Conservation (phyloP, 1,140 invertebrate species). For the Zelostemma sp. region DNA sequence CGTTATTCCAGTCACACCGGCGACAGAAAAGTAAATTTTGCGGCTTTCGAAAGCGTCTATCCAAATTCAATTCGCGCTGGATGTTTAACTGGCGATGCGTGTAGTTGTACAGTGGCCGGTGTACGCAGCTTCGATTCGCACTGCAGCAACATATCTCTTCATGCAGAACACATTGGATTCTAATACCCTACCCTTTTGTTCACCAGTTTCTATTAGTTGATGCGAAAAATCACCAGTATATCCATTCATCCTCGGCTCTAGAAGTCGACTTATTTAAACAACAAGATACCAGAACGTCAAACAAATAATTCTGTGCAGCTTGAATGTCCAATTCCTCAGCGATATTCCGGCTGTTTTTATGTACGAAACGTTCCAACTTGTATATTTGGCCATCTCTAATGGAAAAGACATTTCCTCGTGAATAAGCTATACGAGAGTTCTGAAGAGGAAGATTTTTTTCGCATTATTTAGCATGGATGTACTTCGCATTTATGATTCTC, state of each 20-base stretch:
- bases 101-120: slow-evolving; percentile 33
- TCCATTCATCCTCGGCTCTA: slow-evolving; percentile 7
- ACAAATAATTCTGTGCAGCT: too few relatives aligned
- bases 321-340: not conserved
- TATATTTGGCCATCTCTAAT: too few relatives aligned
- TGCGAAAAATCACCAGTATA: slow-evolving; percentile 10
- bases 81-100: slow-evolving; percentile 53
- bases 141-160: slow-evolving; percentile 23
- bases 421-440: too few relatives aligned
- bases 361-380: not conserved
- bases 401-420: too few relatives aligned
- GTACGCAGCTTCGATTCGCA: slow-evolving; percentile 13
- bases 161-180: slow-evolving; percentile 30
- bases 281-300: too few relatives aligned
- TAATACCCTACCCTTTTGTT: slow-evolving; percentile 20
- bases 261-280: not conserved
- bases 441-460: too few relatives aligned
- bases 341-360: not conserved
- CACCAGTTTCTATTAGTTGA: slow-evolving; percentile 18
- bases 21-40: slow-evolving; percentile 59
- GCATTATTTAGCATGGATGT: too few relatives aligned
- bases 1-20: slow-evolving; percentile 36
- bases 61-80: slow-evolving; percentile 31
- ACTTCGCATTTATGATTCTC: too few relatives aligned
- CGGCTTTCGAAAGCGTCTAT: slow-evolving; percentile 47